Evolutionary conservation across 2,797 vertebrate genomes (phyloP).

Genomic region (Gallinago nigripennis): DNA sequence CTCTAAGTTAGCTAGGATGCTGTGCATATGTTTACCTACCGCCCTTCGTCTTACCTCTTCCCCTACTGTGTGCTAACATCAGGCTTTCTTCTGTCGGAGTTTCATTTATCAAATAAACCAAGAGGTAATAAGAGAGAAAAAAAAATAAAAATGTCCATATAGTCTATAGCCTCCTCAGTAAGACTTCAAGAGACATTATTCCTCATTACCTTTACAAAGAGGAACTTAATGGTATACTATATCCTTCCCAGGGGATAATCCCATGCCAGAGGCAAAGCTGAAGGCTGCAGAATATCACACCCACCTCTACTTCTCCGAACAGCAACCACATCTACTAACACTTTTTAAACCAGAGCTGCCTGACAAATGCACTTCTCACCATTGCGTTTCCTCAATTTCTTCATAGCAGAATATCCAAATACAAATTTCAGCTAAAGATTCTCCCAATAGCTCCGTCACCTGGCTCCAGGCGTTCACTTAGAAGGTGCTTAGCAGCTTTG

Average conservation of each 20-base stretch:
- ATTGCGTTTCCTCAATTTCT: neutral
- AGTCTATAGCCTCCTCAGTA: neutral
- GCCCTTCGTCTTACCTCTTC: neutral
- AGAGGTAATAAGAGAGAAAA: neutral
- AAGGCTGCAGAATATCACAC: neutral
- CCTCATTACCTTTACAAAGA: slow-evolving; percentile 11
- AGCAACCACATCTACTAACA: neutral
- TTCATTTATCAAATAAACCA: neutral
- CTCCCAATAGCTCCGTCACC: neutral
- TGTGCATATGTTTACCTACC: neutral
- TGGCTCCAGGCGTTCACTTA: neutral
- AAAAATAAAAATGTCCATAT: neutral
- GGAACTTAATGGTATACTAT: neutral
- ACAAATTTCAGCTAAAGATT: neutral
- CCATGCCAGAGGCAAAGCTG: neutral
- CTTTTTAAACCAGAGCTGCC: neutral
- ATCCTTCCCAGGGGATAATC: neutral
- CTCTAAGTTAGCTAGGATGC: neutral
- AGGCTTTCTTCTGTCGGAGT: neutral
- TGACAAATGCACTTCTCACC: neutral
- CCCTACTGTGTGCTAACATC: neutral
- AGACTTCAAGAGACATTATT: neutral
- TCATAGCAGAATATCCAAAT: neutral
- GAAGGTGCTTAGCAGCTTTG: neutral
- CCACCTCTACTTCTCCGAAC: neutral